Conservation (phyloP, 2,797 vertebrate genomes). For the Falco biarmicus region DNA sequence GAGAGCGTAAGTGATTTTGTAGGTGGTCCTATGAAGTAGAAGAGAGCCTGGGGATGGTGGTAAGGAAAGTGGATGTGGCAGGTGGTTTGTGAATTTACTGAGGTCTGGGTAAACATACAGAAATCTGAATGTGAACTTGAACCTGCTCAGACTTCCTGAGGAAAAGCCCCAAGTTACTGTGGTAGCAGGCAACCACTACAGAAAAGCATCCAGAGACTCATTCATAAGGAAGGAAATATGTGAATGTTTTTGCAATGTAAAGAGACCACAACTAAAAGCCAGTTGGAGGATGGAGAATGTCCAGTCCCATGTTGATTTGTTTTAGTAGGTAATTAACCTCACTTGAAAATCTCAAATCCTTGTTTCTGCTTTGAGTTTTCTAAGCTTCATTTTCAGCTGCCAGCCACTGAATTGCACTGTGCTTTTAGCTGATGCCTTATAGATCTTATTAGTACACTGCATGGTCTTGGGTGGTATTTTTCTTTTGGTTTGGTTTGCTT, state of each 20-base stretch:
- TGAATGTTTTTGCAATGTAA: neutral
- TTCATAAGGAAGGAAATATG: neutral
- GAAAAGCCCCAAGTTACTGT: neutral
- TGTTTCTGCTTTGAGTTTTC: neutral
- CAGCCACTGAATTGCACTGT: neutral
- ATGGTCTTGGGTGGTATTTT: neutral
- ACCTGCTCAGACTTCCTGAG: neutral
- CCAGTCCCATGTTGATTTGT: neutral
- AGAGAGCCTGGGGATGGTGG: neutral
- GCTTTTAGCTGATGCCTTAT: neutral
- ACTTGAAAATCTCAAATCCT: neutral
- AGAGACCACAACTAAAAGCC: neutral
- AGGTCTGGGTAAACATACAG: neutral
- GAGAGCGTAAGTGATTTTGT: neutral
- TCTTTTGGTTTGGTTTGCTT: neutral
- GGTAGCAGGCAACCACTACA: neutral
- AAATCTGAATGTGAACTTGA: neutral
- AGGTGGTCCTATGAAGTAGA: constrained; percentile 22
- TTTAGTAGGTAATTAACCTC: neutral
- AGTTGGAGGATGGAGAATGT: neutral
- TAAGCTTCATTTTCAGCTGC: neutral
- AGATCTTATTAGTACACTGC: neutral
- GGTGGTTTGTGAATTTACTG: neutral
- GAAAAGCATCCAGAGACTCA: neutral
- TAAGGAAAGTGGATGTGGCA: neutral